These are phyloP conservation scores for Chaunax sp. DNA, from an alignment of 2,797 vertebrate genomes.

Conservation along the genomic window DNA sequence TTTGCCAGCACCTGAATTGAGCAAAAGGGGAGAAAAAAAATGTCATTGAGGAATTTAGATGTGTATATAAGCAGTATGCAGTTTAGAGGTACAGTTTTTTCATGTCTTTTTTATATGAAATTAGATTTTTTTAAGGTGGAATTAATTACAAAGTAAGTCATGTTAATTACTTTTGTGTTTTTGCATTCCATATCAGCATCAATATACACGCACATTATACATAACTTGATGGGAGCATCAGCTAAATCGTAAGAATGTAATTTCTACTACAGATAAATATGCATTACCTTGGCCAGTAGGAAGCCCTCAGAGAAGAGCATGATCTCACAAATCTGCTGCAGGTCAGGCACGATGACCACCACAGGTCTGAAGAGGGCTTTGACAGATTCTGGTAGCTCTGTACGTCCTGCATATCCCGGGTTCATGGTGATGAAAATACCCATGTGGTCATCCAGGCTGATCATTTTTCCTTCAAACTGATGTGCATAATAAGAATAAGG, in stretches of 20 bases:
- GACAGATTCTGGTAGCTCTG: conserved; percentile 96
- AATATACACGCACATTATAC: too few relatives aligned
- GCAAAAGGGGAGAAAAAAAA: conserved; percentile 1
- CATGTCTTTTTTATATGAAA: too few relatives aligned
- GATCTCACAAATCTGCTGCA: conserved; percentile 99
- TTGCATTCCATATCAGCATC: too few relatives aligned
- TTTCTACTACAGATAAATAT: neutral
- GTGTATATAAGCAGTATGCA: too few relatives aligned
- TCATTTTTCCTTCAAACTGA: conserved; percentile 97
- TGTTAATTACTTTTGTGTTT: too few relatives aligned
- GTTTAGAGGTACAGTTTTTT: too few relatives aligned
- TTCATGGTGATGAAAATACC: conserved; percentile 99
- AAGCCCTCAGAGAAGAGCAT: conserved; percentile 99
- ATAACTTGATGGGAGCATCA: too few relatives aligned
- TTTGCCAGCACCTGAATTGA: conserved; percentile 89
- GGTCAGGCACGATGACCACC: conserved; percentile 96
- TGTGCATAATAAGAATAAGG: conserved; percentile 14
- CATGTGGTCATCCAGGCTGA: conserved; percentile 89
- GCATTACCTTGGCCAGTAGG: conserved; percentile 90
- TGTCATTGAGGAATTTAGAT: neutral
- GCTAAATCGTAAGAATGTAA: too few relatives aligned
- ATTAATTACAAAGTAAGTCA: too few relatives aligned
- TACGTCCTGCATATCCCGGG: conserved; percentile 95
- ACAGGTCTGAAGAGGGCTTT: conserved; percentile 98
- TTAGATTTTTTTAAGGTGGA: too few relatives aligned